phyloP scores from a whole-genome alignment of 2,113 vertebrate genomes.

The Crotalus viridis region DNA sequence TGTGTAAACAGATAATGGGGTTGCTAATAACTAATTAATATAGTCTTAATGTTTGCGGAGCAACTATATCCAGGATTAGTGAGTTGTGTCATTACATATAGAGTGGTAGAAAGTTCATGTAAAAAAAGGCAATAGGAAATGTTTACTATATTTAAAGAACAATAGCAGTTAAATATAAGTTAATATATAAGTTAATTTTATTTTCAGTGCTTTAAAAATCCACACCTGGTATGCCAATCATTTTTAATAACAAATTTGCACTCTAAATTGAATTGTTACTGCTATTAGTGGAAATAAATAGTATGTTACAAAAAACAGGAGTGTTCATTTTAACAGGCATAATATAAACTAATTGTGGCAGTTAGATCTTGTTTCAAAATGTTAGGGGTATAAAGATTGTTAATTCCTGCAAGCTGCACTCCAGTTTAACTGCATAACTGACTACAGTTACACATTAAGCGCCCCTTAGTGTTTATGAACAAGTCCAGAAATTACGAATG shows the following conservation, averaged over 20 bases:
- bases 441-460: neutral
- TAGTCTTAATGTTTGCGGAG: neutral
- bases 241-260: neutral
- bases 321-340: neutral
- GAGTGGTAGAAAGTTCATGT: neutral
- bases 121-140: neutral
- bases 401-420: neutral
- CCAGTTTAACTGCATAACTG: neutral
- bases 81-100: neutral
- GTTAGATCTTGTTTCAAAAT: neutral
- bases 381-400: neutral
- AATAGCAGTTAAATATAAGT: neutral
- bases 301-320: neutral
- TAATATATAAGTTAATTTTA: neutral
- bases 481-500: too few relatives aligned
- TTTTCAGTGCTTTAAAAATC: neutral
- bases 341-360: neutral
- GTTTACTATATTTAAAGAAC: neutral
- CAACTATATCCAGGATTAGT: neutral
- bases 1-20: neutral
- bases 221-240: neutral
- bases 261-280: neutral
- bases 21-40: neutral
- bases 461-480: too few relatives aligned
- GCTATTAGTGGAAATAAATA: neutral